These are phyloP conservation scores for Halictus ligatus DNA, from an alignment of 2,888 invertebrate species.

Conservation along the genomic window DNA sequence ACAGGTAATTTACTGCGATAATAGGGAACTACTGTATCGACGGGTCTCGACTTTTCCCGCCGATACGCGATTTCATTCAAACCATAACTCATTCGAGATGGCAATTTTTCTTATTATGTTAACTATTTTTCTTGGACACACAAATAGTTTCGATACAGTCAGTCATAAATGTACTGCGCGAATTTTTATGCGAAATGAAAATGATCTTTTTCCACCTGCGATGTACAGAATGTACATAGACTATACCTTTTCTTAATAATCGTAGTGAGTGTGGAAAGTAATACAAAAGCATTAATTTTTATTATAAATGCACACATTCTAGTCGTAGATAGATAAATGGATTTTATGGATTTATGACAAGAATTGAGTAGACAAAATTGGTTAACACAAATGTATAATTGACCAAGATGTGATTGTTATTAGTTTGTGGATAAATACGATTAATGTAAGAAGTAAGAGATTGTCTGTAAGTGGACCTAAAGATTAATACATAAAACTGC, in stretches of 20 bases:
- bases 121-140: not conserved
- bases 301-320: no score
- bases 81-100: not conserved
- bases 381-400: not conserved
- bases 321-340: no score
- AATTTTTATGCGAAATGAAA: not conserved
- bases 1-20: not conserved
- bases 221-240: not conserved
- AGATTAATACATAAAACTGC: not conserved
- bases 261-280: not conserved
- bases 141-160: not conserved
- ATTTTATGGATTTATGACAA: no score
- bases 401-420: not conserved
- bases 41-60: not conserved
- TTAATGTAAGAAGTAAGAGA: no score
- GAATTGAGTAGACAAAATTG: no score
- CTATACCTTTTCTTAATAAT: not conserved
- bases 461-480: not conserved
- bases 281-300: not conserved
- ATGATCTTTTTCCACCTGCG: not conserved
- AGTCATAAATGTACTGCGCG: not conserved
- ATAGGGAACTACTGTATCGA: slow-evolving; percentile 44
- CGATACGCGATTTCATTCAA: not conserved
- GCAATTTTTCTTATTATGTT: not conserved
- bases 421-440: not conserved